Evolutionary conservation across 2,113 vertebrate genomes (phyloP).

Genomic region (Rhabdomys dilectus): DNA sequence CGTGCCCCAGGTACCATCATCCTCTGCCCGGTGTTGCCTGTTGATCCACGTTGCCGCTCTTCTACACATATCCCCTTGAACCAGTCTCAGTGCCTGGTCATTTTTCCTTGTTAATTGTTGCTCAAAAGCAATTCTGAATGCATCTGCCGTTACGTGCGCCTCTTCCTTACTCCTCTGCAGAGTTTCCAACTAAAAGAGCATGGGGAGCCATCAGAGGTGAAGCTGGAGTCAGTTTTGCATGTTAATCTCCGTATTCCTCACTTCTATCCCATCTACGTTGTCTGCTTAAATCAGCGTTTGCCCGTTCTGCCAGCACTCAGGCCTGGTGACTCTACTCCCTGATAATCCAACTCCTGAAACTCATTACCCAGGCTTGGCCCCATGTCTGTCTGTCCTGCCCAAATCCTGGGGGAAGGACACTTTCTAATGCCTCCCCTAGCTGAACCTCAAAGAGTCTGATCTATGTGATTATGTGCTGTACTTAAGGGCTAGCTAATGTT

Average conservation of each 20-base stretch:
- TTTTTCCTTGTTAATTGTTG: slow-evolving; percentile 93
- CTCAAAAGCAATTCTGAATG: slow-evolving; percentile 96
- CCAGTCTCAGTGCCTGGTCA: slow-evolving; percentile 90
- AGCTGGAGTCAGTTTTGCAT: not conserved
- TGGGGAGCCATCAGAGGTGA: not conserved
- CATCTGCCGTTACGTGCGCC: slow-evolving; percentile 92
- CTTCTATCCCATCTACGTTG: not conserved
- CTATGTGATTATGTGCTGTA: not conserved
- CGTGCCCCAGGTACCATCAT: slow-evolving; percentile 79
- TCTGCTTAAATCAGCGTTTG: not conserved
- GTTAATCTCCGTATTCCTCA: not conserved
- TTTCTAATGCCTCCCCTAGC: too few species aligned
- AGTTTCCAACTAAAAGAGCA: slow-evolving; percentile 88
- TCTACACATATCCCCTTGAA: slow-evolving; percentile 85
- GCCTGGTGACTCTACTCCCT: not conserved
- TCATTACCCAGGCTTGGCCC: not conserved
- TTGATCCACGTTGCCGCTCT: slow-evolving; percentile 80
- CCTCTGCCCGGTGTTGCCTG: slow-evolving; percentile 85
- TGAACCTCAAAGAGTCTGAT: not conserved
- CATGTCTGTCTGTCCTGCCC: not conserved
- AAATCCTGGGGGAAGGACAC: not conserved
- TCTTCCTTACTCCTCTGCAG: slow-evolving; percentile 92
- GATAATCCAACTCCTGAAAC: not conserved
- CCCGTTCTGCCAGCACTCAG: not conserved
- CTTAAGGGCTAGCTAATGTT: not conserved